Percentiles rank a stretch among this genome's conserved stretches.
phyloP scores from a whole-genome alignment of 2,888 invertebrate genomes.

The Hypselothyrea guttata region DNA sequence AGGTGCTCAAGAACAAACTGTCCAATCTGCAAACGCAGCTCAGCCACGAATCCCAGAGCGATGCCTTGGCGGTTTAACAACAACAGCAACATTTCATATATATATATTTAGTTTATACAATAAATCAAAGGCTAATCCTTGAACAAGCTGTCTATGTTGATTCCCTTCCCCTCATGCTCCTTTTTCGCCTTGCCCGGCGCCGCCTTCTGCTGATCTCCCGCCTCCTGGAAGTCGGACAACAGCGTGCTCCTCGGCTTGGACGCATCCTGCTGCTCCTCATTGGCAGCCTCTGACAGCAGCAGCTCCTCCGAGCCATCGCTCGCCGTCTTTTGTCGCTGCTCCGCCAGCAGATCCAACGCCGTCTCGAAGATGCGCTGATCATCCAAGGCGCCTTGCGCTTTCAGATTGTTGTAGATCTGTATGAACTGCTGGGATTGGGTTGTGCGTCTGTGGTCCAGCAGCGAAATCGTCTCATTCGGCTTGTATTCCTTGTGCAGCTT shows the following conservation, averaged over 20 bases:
- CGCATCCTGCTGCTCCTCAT: slow-evolving; percentile 14
- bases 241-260: slow-evolving; percentile 30
- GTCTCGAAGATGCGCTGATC: slow-evolving; percentile 84
- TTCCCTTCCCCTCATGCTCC: slow-evolving; percentile 82
- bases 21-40: slow-evolving; percentile 96
- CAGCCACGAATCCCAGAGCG: slow-evolving; percentile 92
- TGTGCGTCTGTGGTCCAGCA: slow-evolving; percentile 81
- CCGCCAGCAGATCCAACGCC: slow-evolving; percentile 82
- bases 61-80: slow-evolving; percentile 86
- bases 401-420: slow-evolving; percentile 85
- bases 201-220: slow-evolving; percentile 27
- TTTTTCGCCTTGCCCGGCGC: slow-evolving; percentile 30
- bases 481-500: slow-evolving; percentile 86
- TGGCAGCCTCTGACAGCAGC: slow-evolving; percentile 6
- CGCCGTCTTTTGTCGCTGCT: slow-evolving; percentile 58
- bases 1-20: slow-evolving; percentile 96
- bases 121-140: slow-evolving; percentile 53
- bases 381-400: slow-evolving; percentile 84
- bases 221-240: slow-evolving; percentile 61
- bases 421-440: slow-evolving; percentile 85
- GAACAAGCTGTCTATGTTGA: slow-evolving; percentile 68
- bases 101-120: slow-evolving; percentile 51
- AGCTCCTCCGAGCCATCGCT: slow-evolving; percentile 37
- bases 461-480: slow-evolving; percentile 84
- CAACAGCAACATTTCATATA: slow-evolving; percentile 54